Evolutionary conservation across 64 coral and sea anemone species (phyloP), one percentile per base, ranked within the genome.

Genomic region (Porites lutea): DNA sequence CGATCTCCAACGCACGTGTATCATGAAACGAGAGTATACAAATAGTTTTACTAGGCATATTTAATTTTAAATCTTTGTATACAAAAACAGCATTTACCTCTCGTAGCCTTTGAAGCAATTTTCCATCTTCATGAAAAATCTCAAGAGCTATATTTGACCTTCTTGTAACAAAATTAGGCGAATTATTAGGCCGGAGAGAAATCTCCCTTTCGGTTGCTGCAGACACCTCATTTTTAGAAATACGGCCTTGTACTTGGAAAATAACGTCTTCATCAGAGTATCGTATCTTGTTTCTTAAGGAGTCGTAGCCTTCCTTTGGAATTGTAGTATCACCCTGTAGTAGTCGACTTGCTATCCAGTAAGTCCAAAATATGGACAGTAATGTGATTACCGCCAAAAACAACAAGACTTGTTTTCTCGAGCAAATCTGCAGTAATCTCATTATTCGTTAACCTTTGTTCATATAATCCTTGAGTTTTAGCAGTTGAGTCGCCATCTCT

Each of bases 341-440:
- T 18, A 83, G 37, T 18, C 59, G 45, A 83, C 27, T 65, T 65
- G 16, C 63, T n/a, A 84, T 51, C 81, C 81, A 84, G 13, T 65
- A 84, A 51, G 63, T 84, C 63, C 43, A 84, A 13, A 84, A 84
- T 0, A 84, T 6, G 2, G 62, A 68, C 44, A 84, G 14, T 21
- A 10, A 5, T 68, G 45, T 22, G 69, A 84, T 12, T 84, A 18
- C 27, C 51, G 69, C 52, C 46, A 84, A 67, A 70, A 12, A 46
- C 10, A 84, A 84, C 18, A 84, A 84, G 8, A 68, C 46, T 52
- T 52, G 22, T 69, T 64, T 84, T 84, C 81, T 44, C 10, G 12
- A 68, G 81, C 63, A 64, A 84, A 84, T 43, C 44, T 3, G 47
- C 2, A 20, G 44, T n/a, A 84, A 65, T 69, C 81, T 61, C 81